Evolutionary conservation across 1,140 invertebrate genomes (phyloP), one percentile per base, ranked within the genome.

Genomic region (Ctenoplectra terminalis): DNA sequence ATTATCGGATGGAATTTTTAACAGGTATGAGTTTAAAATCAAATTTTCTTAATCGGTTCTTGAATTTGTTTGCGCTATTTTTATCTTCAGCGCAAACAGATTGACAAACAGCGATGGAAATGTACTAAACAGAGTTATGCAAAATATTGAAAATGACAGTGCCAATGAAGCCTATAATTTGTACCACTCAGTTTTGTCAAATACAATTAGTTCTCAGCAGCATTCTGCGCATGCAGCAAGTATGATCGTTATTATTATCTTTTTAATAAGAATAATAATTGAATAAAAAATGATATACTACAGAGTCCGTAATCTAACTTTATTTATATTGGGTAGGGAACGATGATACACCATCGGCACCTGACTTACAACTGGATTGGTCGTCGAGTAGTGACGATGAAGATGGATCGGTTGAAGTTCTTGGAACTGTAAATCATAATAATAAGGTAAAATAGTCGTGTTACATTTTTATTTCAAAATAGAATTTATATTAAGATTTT

Each of bases 361-460:
- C 96, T 5, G 97, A 97, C 93, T 92, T 97, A 50, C 97, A 97
- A 91, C 92, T 97, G 63, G 96, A 97, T 89, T 97, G 97, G 96
- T 94, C 96, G 0, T 96, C 96, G 0, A 91, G 93, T 84, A 93
- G 87, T 69, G 92, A 92, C 83, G 94, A 94, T 66, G 94, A 94
- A 79, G 95, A 96, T 91, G 95, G 95, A 81, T 95, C 96, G 73
- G 93, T 95, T 17, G 94, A 95, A 90, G 93, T 95, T 50, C 86
- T 94, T 63, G 92, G 87, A 67, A 93, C 92, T 79, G 89, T 92
- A 34, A 92, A 92, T 87, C 88, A 75, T n/a, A 92, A 87, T 86
- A 87, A 91, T 71, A 89, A 90, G 61, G 63, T 88, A 67, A 56
- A 17, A 76, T 58, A 72, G 46, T 66, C 48, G 31, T 48, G 34